Evolutionary conservation across 2,888 invertebrate species (phyloP).

Genomic region (Antitype chi): DNA sequence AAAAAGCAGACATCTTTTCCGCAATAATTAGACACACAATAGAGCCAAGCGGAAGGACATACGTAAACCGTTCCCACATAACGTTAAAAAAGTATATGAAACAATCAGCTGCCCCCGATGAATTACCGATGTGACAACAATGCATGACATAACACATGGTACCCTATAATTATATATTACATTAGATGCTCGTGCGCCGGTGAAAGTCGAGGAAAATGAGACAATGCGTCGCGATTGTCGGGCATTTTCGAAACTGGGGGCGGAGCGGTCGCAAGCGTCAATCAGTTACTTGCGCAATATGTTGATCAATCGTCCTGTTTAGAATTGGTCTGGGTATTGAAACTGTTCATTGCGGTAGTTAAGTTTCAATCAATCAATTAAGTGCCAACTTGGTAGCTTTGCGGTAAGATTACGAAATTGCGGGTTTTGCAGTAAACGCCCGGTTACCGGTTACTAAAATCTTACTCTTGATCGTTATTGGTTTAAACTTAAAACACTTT

Average conservation of each 20-base stretch:
- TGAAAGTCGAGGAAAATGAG: constrained; percentile 79
- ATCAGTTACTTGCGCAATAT: constrained; percentile 54
- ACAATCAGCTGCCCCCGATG: constrained; percentile 42
- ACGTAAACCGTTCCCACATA: constrained; percentile 40
- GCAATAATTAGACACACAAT: constrained; percentile 27
- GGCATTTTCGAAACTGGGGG: constrained; percentile 76
- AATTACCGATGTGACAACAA: constrained; percentile 69
- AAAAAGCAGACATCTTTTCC: constrained; percentile 37
- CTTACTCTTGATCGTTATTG: neutral
- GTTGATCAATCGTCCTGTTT: constrained; percentile 50
- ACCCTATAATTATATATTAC: constrained; percentile 75
- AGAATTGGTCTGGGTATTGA: constrained; percentile 21
- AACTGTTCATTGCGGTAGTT: constrained; percentile 42
- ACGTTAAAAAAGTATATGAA: constrained; percentile 45
- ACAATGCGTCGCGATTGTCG: constrained; percentile 74
- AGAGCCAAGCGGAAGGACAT: constrained; percentile 51
- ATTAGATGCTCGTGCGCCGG: constrained; percentile 69
- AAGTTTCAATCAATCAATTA: constrained; percentile 42
- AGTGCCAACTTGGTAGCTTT: constrained; percentile 15
- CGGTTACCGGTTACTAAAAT: neutral
- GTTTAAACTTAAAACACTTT: neutral
- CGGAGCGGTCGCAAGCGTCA: constrained; percentile 54
- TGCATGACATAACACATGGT: constrained; percentile 71
- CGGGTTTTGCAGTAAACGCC: neutral
- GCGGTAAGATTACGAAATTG: constrained; percentile 21